Evolutionary conservation across 2,113 vertebrate genomes (phyloP).

Genomic region (Perca fluviatilis): DNA sequence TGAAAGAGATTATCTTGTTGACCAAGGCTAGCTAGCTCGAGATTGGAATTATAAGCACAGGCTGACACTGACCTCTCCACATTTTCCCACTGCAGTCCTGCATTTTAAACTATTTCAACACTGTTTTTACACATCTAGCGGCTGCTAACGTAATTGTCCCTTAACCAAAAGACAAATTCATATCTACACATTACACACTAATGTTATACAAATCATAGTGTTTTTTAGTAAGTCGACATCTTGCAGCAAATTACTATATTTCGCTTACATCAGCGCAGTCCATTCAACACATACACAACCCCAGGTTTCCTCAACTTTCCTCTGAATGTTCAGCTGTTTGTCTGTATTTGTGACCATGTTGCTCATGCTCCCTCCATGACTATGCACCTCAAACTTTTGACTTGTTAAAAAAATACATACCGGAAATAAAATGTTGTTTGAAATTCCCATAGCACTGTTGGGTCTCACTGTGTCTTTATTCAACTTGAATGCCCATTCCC

Average conservation of each 20-base stretch:
- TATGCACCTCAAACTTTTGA: slow-evolving; percentile 83
- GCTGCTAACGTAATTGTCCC: slow-evolving; percentile 8
- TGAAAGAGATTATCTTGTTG: slow-evolving; percentile 3
- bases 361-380: slow-evolving; percentile 80
- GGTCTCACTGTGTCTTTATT: slow-evolving; percentile 42
- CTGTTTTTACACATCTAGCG: slow-evolving; percentile 14
- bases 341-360: slow-evolving; percentile 73
- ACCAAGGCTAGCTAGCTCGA: slow-evolving; percentile 22
- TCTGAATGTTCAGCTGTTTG: slow-evolving; percentile 73
- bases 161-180: slow-evolving; percentile 15
- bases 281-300: slow-evolving; percentile 10
- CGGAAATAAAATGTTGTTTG: slow-evolving; percentile 80
- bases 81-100: slow-evolving; percentile 18
- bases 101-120: slow-evolving; percentile 38
- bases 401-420: slow-evolving; percentile 72
- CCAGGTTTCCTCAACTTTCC: slow-evolving; percentile 39
- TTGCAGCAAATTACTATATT: slow-evolving; percentile 32
- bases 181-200: slow-evolving; percentile 1
- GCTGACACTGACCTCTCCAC: slow-evolving; percentile 32
- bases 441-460: slow-evolving; percentile 34
- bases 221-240: slow-evolving; percentile 4
- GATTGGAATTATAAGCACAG: slow-evolving; percentile 58
- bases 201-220: slow-evolving; percentile 20
- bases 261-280: slow-evolving; percentile 16
- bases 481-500: not conserved